A percentile compares a stretch with the other conserved stretches of the same genome.
These are phyloP conservation scores for Apis laboriosa DNA, from an alignment of 1,140 invertebrate genomes.

Conservation along the genomic window DNA sequence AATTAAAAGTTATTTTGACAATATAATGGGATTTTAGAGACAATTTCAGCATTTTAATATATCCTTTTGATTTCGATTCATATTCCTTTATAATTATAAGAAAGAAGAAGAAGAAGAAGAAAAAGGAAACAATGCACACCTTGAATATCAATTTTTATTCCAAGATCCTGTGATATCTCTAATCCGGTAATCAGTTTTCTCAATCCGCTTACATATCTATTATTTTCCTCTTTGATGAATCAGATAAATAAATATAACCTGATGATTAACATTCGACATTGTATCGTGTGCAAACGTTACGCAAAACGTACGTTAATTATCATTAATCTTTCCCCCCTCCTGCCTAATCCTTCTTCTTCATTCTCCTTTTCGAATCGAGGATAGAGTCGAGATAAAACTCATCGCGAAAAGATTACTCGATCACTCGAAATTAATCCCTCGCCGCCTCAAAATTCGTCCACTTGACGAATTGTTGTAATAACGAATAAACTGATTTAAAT, in stretches of 20 bases:
- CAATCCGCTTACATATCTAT: not conserved
- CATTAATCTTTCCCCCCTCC: not conserved
- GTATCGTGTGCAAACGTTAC: not conserved
- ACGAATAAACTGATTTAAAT: constrained; percentile 30
- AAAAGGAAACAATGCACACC: too few species aligned
- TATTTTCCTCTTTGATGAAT: not conserved
- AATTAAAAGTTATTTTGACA: too few species aligned
- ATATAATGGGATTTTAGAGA: too few species aligned
- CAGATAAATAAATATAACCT: not conserved
- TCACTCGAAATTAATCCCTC: not conserved
- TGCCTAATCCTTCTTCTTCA: not conserved
- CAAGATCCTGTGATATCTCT: too few species aligned
- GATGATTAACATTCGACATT: not conserved
- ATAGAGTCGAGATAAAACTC: not conserved
- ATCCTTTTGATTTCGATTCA: too few species aligned
- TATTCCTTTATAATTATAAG: too few species aligned
- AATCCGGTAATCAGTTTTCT: not conserved
- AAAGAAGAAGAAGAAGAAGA: too few species aligned
- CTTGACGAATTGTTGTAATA: not conserved
- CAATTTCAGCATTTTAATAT: too few species aligned
- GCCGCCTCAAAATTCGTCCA: not conserved
- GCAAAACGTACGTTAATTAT: not conserved
- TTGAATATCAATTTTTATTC: too few species aligned
- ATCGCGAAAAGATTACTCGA: not conserved
- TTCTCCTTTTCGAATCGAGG: not conserved